phyloP scores from a whole-genome alignment of 1,140 invertebrate genomes.

The Dreissena rostriformis region DNA sequence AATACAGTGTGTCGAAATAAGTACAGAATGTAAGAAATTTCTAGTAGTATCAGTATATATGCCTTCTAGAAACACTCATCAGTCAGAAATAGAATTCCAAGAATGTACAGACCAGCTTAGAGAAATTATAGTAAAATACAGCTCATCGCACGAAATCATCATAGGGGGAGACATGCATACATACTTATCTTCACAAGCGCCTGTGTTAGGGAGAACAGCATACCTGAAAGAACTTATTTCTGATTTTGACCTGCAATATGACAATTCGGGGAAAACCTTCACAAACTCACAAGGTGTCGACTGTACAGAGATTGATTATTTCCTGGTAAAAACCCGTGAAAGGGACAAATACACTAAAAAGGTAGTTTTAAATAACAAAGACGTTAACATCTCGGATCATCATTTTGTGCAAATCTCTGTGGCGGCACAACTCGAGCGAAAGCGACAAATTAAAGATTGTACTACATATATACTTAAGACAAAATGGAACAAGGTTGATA shows the following conservation, averaged over 20 bases:
- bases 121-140: no score
- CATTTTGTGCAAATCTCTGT: no score
- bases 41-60: no score
- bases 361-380: background rate
- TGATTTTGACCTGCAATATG: slow-evolving; percentile 4
- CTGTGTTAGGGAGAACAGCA: background rate
- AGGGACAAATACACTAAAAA: background rate
- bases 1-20: slow-evolving; percentile 18
- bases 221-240: background rate
- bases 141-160: background rate
- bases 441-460: no score
- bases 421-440: no score
- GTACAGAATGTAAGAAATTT: no score
- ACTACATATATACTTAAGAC: no score
- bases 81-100: no score
- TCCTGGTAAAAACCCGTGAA: background rate
- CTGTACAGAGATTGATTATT: slow-evolving; percentile 22
- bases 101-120: no score
- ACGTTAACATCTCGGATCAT: no score
- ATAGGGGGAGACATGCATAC: slow-evolving; percentile 24
- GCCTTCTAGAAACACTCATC: no score
- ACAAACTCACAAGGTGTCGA: background rate
- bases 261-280: slow-evolving; percentile 5
- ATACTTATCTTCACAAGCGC: background rate
- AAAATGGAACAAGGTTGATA: no score